Conservation (phyloP, 1,140 invertebrate genomes). For the Drosophila athabasca region DNA sequence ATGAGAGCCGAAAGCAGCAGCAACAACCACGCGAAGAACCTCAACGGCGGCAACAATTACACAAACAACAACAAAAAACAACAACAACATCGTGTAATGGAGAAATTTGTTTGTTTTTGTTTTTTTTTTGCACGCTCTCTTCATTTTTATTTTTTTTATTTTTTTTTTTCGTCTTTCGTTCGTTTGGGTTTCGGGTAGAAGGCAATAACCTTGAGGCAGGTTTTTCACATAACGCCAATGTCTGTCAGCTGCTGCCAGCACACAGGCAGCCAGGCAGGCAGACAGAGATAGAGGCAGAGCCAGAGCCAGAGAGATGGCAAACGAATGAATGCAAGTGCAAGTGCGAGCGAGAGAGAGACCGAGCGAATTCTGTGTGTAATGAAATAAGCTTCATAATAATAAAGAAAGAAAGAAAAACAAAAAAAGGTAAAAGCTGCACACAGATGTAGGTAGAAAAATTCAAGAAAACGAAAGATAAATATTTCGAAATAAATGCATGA, state of each 20-base stretch:
- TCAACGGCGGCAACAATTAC: constrained; percentile 7
- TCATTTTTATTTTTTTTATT: constrained; percentile 40
- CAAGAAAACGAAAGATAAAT: constrained; percentile 24
- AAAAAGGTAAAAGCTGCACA: constrained; percentile 36
- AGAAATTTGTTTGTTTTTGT: constrained; percentile 73
- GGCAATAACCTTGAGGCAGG: constrained; percentile 80
- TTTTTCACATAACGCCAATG: constrained; percentile 67
- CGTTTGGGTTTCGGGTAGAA: constrained; percentile 55
- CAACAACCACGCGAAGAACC: constrained; percentile 4
- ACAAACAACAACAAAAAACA: constrained; percentile 36
- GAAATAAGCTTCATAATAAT: constrained; percentile 47
- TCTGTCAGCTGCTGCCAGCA: constrained; percentile 1
- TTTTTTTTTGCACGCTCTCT: constrained; percentile 61
- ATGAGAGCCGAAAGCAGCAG: constrained; percentile 37
- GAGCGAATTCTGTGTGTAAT: constrained; percentile 17
- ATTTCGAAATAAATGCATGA: constrained; percentile 5
- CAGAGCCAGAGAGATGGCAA: background rate
- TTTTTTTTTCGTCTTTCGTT: constrained; percentile 52
- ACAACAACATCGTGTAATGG: constrained; percentile 66
- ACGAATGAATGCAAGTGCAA: too few species aligned
- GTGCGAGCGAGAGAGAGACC: constrained; percentile 1
- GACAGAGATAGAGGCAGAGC: background rate
- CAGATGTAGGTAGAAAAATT: constrained; percentile 11
- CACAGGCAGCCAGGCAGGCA: constrained; percentile 1
- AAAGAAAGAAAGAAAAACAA: constrained; percentile 30